Conservation (phyloP, 2,888 invertebrate species). For the Dermolepida albohirtum region DNA sequence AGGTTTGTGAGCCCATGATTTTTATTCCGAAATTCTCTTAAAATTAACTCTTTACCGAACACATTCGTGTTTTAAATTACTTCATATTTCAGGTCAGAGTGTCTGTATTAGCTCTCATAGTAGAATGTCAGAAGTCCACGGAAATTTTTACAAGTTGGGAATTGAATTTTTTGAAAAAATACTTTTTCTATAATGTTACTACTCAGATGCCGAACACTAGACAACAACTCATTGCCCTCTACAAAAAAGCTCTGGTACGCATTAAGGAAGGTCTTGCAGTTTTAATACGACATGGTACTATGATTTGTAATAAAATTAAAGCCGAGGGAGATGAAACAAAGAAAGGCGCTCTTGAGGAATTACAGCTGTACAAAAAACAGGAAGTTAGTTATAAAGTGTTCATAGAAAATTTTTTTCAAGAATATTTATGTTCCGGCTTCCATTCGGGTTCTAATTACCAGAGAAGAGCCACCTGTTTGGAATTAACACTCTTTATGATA, state of each 20-base stretch:
- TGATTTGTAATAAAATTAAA: conserved; percentile 42
- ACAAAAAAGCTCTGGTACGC: conserved; percentile 76
- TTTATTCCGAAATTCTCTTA: no score
- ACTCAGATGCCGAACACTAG: conserved; percentile 76
- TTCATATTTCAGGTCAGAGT: conserved; percentile 71
- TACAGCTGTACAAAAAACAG: conserved; percentile 36
- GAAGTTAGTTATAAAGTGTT: conserved; percentile 50
- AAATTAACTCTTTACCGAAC: no score
- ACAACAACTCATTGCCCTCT: conserved; percentile 74
- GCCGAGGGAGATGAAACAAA: conserved; percentile 38
- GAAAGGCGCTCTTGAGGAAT: conserved; percentile 6
- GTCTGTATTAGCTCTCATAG: conserved; percentile 75
- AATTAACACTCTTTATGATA: conserved; percentile 55
- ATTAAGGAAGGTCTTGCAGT: conserved; percentile 66
- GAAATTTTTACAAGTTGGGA: conserved; percentile 73
- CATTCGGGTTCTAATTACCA: conserved; percentile 57
- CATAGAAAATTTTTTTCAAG: conserved; percentile 46
- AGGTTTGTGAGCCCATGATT: no score
- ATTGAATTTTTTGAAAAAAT: conserved; percentile 72
- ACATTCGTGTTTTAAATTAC: no score
- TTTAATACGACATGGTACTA: conserved; percentile 49
- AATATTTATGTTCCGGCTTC: conserved; percentile 49
- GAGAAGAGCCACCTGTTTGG: conserved; percentile 55
- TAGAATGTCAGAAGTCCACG: conserved; percentile 80
- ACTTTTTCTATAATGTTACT: conserved; percentile 76